Base-by-base conservation (phyloP, 1,140 invertebrate species). In the Drosophila watanabei region DNA sequence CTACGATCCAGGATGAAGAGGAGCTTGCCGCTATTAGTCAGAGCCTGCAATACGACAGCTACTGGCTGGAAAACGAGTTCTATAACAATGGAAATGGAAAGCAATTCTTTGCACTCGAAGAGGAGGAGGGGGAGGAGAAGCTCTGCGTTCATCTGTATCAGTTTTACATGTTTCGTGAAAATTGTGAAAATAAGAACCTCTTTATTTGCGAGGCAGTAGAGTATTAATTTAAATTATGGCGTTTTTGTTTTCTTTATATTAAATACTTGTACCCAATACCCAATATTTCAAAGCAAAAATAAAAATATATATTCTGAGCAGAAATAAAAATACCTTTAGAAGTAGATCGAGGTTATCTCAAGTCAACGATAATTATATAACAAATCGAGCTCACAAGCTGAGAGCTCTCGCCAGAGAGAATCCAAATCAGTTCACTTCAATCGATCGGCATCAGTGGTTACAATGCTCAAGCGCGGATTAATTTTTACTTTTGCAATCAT, bases 381-480 rank as follows among this genome's bases (percentile, higher is more conserved):
- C 13, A 37, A 56, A 16, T 16, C 18, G 5, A 56, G 33, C 18
- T 37, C 35, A 54, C n/a, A 20, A 37, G 35, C 2, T 10, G 18
- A 16, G 33, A 1, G 8, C 33, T 24, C 13, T 56, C 7, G 13
- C 13, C 33, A 18, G 37, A 39, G 14, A 16, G 37, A 39, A 14
- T 39, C 37, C 6, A 39, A 39, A 39, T 39, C 10, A 56, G 52
- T 56, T 37, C 20, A 20, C 1, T 24, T 5, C 5, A 3, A 37
- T 16, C 10, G 33, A 56, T 37, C 8, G 18, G 11, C 51, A 4
- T 20, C 32, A 35, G 32, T 20, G 16, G 32, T 20, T 6, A 54
- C 52, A 37, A 56, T 56, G 52, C 18, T 18, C 1, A 37, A 37
- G 52, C 33, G 9, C 18, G 33, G 52, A 37, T 37, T 56, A 56